Evolutionary conservation across 1,140 invertebrate species (phyloP), one percentile per base, ranked within the genome.

Genomic region (Drosophila dunni): DNA sequence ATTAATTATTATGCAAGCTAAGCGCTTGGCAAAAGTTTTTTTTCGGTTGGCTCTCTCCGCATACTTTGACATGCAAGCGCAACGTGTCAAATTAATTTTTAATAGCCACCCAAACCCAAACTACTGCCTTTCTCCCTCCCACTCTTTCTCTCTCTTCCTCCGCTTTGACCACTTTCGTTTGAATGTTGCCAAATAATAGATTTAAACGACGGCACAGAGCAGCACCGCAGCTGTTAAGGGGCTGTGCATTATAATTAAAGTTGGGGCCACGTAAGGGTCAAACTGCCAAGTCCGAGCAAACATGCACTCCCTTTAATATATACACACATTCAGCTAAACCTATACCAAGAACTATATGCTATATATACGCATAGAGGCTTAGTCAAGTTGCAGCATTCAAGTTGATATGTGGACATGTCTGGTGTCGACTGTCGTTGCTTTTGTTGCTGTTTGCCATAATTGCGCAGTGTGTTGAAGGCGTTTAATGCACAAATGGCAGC

Each of bases 41-140:
- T 63, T 29, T 29, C 24, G 46, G 54, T 57, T 62, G 53, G 75
- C 50, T 50, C 44, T 48, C 29, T 20, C 17, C 73, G 50, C 80
- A 69, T 72, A 69, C 80, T 89, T 90, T 90, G 86, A 90, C 85
- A 89, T 89, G 85, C 85, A 81, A 90, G 78, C 85, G 75, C 81
- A 90, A 85, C 78, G 86, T 89, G 85, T 89, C 85, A 89, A 90
- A 89, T 89, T 89, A 89, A 89, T 89, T 89, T 89, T 89, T 89
- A 89, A 89, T 89, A 83, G 86, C 81, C 81, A 24, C 68, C 38
- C 68, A 46, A 33, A 50, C 13, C 48, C 9, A 13, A 15, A 34
- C 64, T 29, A 3, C 24, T 29, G 1, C 24, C 24, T 29, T 29
- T 29, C 15, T 15, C 45, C 42, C 17, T n/a, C 4, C 7, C 45